Percentiles rank a stretch among this genome's conserved stretches.
Evolutionary conservation across 2,888 invertebrate species (phyloP).

Genomic region (Hybos culiciformis): DNA sequence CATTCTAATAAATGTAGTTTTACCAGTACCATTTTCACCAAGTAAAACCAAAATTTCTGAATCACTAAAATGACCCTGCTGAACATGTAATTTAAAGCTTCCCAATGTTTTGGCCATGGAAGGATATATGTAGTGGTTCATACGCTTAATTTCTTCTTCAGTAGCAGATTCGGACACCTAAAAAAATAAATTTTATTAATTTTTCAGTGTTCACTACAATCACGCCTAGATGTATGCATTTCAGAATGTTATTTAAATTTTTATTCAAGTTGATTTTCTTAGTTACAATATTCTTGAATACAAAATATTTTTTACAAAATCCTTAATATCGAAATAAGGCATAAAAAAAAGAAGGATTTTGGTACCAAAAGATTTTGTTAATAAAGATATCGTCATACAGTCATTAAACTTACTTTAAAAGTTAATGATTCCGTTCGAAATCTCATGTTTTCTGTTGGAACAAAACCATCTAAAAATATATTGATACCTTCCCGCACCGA

Average conservation of each 20-base stretch:
- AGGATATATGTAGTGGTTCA: constrained; percentile 94
- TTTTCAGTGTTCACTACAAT: not conserved
- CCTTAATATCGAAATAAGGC: no score
- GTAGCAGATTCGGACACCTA: constrained; percentile 89
- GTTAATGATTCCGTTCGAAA: constrained; percentile 94
- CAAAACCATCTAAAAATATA: constrained; percentile 98
- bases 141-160: constrained; percentile 93
- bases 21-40: constrained; percentile 97
- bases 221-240: no score
- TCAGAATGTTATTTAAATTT: no score
- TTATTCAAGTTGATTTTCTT: no score
- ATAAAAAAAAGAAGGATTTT: no score
- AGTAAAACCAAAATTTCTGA: constrained; percentile 97
- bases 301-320: no score
- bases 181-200: constrained; percentile 4
- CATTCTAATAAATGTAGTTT: constrained; percentile 98
- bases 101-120: constrained; percentile 73
- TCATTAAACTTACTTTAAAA: constrained; percentile 57
- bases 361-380: no score
- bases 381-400: no score
- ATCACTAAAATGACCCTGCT: constrained; percentile 92
- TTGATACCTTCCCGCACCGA: constrained; percentile 99
- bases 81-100: constrained; percentile 61
- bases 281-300: no score
- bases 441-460: constrained; percentile 96